A percentile compares a stretch with the other conserved stretches of the same genome.
Conservation (phyloP, 2,888 invertebrate species). For the Nomada ferruginata region DNA sequence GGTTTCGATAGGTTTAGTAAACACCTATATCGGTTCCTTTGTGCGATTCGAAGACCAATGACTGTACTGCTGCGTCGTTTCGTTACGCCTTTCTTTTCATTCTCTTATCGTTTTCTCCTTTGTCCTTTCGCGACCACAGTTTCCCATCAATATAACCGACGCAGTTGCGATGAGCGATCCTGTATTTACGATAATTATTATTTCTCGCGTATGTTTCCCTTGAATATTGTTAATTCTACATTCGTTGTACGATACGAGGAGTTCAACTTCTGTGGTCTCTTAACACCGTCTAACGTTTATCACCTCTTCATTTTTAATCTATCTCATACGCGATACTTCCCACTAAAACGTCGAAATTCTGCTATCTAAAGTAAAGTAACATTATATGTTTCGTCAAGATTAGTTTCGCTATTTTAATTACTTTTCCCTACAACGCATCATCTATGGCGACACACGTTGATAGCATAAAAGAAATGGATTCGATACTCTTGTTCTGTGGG, state of each 20-base stretch:
- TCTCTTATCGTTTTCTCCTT: too few species aligned
- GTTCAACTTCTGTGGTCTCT: conserved; percentile 11
- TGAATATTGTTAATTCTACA: conserved; percentile 52
- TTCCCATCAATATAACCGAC: not conserved
- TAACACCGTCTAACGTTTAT: not conserved
- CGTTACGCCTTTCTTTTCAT: not conserved
- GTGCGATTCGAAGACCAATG: conserved; percentile 60
- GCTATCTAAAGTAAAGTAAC: not conserved
- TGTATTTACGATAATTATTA: conserved; percentile 21
- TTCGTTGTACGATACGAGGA: conserved; percentile 61
- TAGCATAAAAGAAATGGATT: not conserved
- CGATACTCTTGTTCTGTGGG: conserved; percentile 12
- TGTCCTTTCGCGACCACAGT: not conserved
- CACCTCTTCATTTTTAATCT: not conserved
- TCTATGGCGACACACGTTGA: not conserved
- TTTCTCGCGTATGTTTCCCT: conserved; percentile 39
- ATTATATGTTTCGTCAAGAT: conserved; percentile 4
- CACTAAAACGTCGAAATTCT: not conserved
- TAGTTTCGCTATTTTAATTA: not conserved
- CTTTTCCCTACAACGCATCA: not conserved
- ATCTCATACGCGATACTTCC: not conserved
- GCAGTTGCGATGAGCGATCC: conserved; percentile 15
- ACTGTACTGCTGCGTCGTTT: conserved; percentile 47
- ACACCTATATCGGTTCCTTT: conserved; percentile 29
- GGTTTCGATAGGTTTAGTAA: conserved; percentile 23